A percentile compares a stretch with the other conserved stretches of the same genome.
Evolutionary conservation across 2,113 vertebrate species (phyloP).

Genomic region (Varanus salvator): DNA sequence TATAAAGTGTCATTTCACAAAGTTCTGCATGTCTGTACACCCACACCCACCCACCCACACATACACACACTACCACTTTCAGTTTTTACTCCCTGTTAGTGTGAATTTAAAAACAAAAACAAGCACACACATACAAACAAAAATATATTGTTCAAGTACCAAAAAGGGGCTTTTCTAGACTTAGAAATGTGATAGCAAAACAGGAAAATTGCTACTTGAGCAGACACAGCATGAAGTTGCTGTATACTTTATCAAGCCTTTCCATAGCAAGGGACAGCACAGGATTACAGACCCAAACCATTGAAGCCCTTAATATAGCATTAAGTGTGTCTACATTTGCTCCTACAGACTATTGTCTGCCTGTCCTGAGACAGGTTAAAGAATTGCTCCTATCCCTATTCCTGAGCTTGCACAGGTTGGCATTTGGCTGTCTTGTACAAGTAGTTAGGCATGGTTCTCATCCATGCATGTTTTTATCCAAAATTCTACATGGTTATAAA

Average conservation of each 20-base stretch:
- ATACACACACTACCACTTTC: conserved; percentile 65
- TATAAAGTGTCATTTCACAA: conserved; percentile 53
- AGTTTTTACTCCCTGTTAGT: conserved; percentile 71
- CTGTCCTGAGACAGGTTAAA: not conserved
- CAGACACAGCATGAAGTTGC: conserved; percentile 32
- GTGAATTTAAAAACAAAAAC: conserved; percentile 59
- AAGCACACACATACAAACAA: conserved; percentile 61
- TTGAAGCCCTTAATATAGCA: conserved; percentile 38
- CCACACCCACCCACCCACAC: conserved; percentile 16
- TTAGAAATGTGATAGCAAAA: conserved; percentile 44
- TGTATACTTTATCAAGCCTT: conserved; percentile 12
- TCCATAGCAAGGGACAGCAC: conserved; percentile 24
- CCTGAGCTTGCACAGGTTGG: conserved; percentile 12
- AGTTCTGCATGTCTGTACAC: conserved; percentile 63
- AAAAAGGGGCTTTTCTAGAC: conserved; percentile 72
- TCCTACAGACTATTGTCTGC: conserved; percentile 54
- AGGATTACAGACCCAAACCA: not conserved
- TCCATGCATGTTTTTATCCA: conserved; percentile 41
- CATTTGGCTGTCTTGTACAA: not conserved
- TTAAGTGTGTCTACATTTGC: conserved; percentile 30
- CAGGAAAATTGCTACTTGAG: conserved; percentile 26
- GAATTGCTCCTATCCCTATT: conserved; percentile 24
- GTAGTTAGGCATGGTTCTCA: not conserved
- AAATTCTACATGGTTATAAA: conserved; percentile 39
- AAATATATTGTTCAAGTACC: conserved; percentile 76